Percentiles rank a stretch among this genome's conserved stretches.
phyloP scores from a whole-genome alignment of 1,140 invertebrate species.

The Sinonovacula constricta region DNA sequence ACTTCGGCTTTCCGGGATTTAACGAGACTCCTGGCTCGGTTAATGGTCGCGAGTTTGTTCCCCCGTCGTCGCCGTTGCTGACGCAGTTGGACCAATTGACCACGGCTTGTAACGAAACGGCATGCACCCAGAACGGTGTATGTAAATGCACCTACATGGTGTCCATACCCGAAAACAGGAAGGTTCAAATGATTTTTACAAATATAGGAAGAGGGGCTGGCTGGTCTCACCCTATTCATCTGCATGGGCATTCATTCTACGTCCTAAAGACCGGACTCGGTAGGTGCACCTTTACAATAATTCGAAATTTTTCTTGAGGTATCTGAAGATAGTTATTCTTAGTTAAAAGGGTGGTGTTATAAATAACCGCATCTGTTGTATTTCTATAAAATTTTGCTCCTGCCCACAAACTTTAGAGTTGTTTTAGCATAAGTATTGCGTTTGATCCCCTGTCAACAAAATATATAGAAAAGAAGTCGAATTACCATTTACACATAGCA shows the following conservation, averaged over 20 bases:
- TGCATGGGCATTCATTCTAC: slow-evolving; percentile 61
- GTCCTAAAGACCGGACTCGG: slow-evolving; percentile 73
- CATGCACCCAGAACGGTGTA: slow-evolving; percentile 33
- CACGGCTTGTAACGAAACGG: slow-evolving; percentile 22
- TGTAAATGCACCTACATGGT: slow-evolving; percentile 55
- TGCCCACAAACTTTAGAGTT: too few species aligned
- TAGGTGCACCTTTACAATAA: neutral
- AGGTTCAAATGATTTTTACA: slow-evolving; percentile 40
- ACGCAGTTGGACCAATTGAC: slow-evolving; percentile 35
- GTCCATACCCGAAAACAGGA: slow-evolving; percentile 34
- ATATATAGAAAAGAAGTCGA: too few species aligned
- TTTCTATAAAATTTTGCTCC: too few species aligned
- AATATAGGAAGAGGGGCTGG: slow-evolving; percentile 57
- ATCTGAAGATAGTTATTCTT: too few species aligned
- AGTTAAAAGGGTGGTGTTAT: too few species aligned
- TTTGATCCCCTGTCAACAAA: too few species aligned
- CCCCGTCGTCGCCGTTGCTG: slow-evolving; percentile 17
- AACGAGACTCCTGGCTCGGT: slow-evolving; percentile 50
- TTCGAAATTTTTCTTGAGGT: neutral
- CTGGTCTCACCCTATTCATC: slow-evolving; percentile 60
- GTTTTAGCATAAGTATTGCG: too few species aligned
- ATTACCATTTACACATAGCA: too few species aligned
- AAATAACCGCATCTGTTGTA: too few species aligned
- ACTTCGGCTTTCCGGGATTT: slow-evolving; percentile 34
- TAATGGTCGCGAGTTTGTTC: slow-evolving; percentile 48